Base-by-base conservation (phyloP, 2,113 vertebrate genomes). In the Platichthys stellatus region DNA sequence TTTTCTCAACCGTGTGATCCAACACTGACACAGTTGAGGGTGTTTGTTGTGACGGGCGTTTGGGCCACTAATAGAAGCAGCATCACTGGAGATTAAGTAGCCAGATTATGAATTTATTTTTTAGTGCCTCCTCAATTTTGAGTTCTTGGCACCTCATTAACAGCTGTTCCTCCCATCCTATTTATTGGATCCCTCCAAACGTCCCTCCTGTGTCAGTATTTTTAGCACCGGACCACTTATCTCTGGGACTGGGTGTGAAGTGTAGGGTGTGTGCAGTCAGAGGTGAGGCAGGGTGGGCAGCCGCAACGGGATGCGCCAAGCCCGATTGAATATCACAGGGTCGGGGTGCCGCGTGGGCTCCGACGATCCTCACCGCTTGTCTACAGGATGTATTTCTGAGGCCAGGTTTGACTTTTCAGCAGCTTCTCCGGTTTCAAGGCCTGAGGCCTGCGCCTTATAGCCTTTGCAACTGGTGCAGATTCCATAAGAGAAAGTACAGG, bases 331-430 rank as follows among this genome's bases (percentile, higher is more conserved):
- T 94, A 92, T 94, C 94, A 93, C 82, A 92, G 79, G 80, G 73
- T 69, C 69, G 47, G 79, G 85, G 86, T 85, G 88, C 86, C 69
- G 66, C 62, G 35, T 18, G 88, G 76, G 66, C 86, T 86, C 83
- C 71, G 82, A 82, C 90, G 88, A 90, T 90, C 92, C 86, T 87
- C 70, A 43, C 84, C 72, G 88, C 93, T 93, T 91, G 92, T 91
- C 91, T 62, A 31, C 87, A 88, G 87, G 72, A 84, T 81, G 78
- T 92, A 93, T 90, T 89, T 93, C 89, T 90, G 84, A 84, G 83
- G 85, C 84, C 92, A 87, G 92, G 90, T 94, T 95, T 93, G 88
- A 83, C 92, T 94, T 93, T 90, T 92, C 94, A 92, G 89, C 89
- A 89, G 89, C 88, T 82, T 92, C 93, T 95, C 88, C 54, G 15